Base-by-base conservation (phyloP, 2,797 vertebrate species). In the Nannoperca australis region DNA sequence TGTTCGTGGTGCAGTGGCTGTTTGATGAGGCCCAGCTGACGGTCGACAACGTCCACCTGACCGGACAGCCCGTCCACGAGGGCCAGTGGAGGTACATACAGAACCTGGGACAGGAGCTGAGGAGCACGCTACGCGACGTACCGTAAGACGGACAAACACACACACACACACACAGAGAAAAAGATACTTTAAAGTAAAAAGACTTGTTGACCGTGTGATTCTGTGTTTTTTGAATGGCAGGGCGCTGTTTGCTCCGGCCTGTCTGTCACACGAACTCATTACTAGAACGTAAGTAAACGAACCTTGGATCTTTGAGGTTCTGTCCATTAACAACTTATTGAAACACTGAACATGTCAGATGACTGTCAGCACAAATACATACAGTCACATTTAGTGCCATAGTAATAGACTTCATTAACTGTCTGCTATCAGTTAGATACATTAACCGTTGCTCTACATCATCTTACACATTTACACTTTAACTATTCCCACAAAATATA, bases 1-100 rank as follows among this genome's bases (percentile, higher is more conserved):
- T 99, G 91, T 99, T 99, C 5, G 95, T 99, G 89, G 97, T 97
- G 1, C 98, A 99, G 87, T 99, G 98, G 98, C 93, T 99, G 78
- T 99, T 99, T 1, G 98, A 99, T 0, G 97, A 99, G 82, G 98
- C 97, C 20, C 98, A 99, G 93, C 93, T 99, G 73, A 96, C 95
- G 0, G 96, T 96, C 4, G 97, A 98, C 90, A 98, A 98, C 9
- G 93, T 97, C 3, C 97, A 97, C 85, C 94, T 99, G 84, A 97
- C 96, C 0, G 98, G 97, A 3, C 97, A 97, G 85, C 97, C 97
- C 0, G 94, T 99, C 20, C 96, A 97, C 75, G 97, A 99, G 59
- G 96, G 95, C 47, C 97, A 99, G 86, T 98, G 97, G 97, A 94
- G 96, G 70, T 99, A 98, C 93, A 98, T 99, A 50, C 97, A 98